Conservation (phyloP, 2,113 vertebrate species). For the Madoqua kirkii region DNA sequence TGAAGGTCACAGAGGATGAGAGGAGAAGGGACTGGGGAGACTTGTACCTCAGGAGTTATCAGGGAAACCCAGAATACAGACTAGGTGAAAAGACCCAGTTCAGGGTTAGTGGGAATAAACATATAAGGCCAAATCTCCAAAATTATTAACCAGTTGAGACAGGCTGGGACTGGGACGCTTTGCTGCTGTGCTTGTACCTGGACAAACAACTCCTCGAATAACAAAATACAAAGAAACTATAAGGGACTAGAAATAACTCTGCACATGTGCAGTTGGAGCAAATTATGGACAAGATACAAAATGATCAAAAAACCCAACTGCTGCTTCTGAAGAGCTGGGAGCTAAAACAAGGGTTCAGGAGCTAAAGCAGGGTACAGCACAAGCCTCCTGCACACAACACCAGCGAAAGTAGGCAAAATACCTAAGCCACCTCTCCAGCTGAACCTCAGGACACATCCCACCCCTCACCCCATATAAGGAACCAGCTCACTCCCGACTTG, state of each 20-base stretch:
- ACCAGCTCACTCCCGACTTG: not conserved
- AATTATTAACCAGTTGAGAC: too few relatives aligned
- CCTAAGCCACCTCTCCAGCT: not conserved
- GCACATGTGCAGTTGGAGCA: not conserved
- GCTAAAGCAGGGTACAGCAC: not conserved
- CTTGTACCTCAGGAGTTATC: fast-evolving
- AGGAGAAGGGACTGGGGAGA: not conserved
- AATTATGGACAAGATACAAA: not conserved
- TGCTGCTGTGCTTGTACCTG: not conserved
- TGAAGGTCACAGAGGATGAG: not conserved
- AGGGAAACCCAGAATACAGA: not conserved
- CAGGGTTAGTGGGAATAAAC: not conserved
- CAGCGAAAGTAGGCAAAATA: not conserved
- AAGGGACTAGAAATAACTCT: not conserved
- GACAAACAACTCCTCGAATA: not conserved
- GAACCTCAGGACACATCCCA: not conserved
- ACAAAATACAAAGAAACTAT: not conserved
- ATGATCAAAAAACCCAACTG: not conserved
- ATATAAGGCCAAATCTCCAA: not conserved
- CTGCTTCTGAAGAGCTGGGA: not conserved
- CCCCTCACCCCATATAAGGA: not conserved
- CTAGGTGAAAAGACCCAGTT: not conserved
- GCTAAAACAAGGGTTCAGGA: not conserved
- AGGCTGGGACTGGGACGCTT: not conserved
- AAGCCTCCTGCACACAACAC: not conserved